Percentiles rank a stretch among this genome's conserved stretches.
These are phyloP conservation scores for Periphyllus acericola DNA, from an alignment of 2,888 invertebrate species.

Conservation along the genomic window DNA sequence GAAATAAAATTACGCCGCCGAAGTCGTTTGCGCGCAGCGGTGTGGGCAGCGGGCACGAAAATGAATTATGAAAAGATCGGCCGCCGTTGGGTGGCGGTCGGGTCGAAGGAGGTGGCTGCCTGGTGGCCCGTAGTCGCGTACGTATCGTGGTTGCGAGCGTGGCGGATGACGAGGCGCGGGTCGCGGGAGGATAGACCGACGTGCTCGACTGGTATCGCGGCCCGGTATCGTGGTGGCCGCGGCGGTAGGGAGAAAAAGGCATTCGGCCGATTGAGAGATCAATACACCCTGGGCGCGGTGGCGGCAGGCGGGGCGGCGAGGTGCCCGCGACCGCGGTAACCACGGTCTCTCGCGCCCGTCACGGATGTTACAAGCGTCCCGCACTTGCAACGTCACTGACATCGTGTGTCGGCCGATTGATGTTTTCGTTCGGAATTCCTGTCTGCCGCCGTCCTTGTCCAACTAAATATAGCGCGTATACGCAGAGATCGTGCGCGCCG, in stretches of 20 bases:
- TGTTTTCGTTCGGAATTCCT: slow-evolving; percentile 61
- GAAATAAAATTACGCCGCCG: not conserved
- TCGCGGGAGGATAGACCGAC: not conserved
- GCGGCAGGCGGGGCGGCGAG: not conserved
- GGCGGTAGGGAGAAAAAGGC: slow-evolving; percentile 24
- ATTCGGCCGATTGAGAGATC: slow-evolving; percentile 55
- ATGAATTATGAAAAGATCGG: slow-evolving; percentile 1
- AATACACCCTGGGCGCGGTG: slow-evolving; percentile 45
- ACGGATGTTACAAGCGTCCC: slow-evolving; percentile 48
- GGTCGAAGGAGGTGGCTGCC: not conserved
- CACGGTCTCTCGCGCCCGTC: slow-evolving; percentile 17
- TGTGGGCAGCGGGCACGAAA: slow-evolving; percentile 1
- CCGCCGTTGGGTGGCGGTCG: not conserved
- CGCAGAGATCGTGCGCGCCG: not conserved
- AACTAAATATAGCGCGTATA: slow-evolving; percentile 34
- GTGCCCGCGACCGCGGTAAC: slow-evolving; percentile 43
- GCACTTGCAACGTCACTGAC: slow-evolving; percentile 58
- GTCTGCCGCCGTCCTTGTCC: slow-evolving; percentile 52
- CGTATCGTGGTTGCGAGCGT: not conserved
- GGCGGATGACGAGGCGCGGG: not conserved
- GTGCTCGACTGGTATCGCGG: not conserved
- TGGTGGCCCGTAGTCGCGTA: not conserved
- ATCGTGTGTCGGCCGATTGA: slow-evolving; percentile 57
- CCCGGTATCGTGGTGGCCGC: not conserved
- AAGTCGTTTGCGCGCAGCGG: not conserved